A percentile compares a stretch with the other conserved stretches of the same genome.
phyloP scores from a whole-genome alignment of 2,797 vertebrate species.

The Chrosomus eos region DNA sequence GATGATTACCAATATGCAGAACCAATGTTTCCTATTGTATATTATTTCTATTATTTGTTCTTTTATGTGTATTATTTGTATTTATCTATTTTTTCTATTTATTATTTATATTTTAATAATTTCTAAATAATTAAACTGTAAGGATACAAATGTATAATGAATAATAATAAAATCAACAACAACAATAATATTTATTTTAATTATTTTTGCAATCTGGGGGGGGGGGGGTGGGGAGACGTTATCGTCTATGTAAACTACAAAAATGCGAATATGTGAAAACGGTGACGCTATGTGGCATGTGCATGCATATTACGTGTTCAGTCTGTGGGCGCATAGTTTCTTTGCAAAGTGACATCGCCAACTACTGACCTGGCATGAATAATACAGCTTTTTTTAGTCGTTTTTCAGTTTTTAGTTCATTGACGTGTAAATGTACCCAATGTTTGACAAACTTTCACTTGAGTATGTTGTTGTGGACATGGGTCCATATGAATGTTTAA shows the following conservation, averaged over 20 bases:
- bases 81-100: background rate
- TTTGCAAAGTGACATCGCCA: background rate
- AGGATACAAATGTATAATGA: background rate
- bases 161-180: background rate
- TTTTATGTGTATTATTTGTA: no score
- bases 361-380: background rate
- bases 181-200: background rate
- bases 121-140: background rate
- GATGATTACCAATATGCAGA: background rate
- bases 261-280: background rate
- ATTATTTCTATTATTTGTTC: background rate
- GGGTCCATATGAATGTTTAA: background rate
- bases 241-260: background rate
- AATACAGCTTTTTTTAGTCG: background rate
- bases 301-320: background rate
- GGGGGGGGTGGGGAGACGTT: accelerated
- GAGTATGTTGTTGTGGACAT: background rate
- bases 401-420: background rate
- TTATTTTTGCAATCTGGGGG: background rate
- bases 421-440: background rate
- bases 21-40: background rate
- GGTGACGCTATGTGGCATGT: background rate
- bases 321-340: background rate
- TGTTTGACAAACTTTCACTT: background rate
- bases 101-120: background rate